phyloP scores from a whole-genome alignment of 2,888 invertebrate genomes.

The Cinara cedri region DNA sequence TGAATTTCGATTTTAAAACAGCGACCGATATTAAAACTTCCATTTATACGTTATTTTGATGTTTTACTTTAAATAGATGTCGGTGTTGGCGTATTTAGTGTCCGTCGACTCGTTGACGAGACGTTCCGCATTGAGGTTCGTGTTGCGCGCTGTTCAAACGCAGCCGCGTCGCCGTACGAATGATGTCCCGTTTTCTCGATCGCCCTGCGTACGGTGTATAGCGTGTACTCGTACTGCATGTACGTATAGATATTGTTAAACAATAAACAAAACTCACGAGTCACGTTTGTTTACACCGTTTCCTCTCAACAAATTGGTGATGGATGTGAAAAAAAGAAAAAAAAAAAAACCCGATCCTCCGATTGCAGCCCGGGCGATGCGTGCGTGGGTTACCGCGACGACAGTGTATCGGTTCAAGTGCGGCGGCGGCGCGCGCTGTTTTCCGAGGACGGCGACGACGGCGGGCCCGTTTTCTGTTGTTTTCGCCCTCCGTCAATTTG shows the following conservation, averaged over 20 bases:
- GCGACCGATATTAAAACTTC: too few relatives aligned
- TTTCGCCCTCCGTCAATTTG: conserved; percentile 54
- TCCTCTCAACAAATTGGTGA: background rate
- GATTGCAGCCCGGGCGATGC: background rate
- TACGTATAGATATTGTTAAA: background rate
- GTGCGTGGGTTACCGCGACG: conserved; percentile 17
- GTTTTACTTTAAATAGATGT: too few relatives aligned
- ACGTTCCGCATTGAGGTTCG: too few relatives aligned
- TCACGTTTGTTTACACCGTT: conserved; percentile 21
- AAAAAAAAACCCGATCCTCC: conserved; percentile 25
- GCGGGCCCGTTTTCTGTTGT: conserved; percentile 52
- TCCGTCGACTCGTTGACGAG: too few relatives aligned
- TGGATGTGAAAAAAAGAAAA: background rate
- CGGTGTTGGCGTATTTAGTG: too few relatives aligned
- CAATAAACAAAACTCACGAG: background rate
- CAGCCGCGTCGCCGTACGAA: too few relatives aligned
- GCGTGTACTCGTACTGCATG: background rate
- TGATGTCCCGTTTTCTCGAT: too few relatives aligned
- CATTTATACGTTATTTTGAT: too few relatives aligned
- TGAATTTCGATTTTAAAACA: too few relatives aligned
- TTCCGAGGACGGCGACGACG: background rate
- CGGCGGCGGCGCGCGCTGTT: background rate
- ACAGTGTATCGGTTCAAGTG: background rate
- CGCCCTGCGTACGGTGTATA: background rate
- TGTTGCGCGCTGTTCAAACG: too few relatives aligned